Evolutionary conservation across 2,888 invertebrate genomes (phyloP), one percentile per base, ranked within the genome.

Genomic region (Xanthia togata): DNA sequence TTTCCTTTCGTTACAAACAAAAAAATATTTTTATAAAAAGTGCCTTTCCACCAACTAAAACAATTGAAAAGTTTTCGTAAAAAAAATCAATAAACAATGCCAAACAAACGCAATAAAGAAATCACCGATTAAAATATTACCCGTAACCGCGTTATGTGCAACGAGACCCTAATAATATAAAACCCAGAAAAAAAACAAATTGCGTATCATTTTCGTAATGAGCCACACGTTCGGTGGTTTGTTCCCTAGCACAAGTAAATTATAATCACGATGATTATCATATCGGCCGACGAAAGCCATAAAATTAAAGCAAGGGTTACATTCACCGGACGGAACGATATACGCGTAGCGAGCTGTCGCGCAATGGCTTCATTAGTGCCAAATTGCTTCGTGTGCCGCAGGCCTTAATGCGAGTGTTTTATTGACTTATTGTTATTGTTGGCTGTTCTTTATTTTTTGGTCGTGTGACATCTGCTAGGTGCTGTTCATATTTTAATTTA

Each of bases 291-390:
- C 88, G 88, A 92, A 90, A 87, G 87, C 88, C 89, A 90, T 93
- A 92, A 92, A 92, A 90, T 90, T 89, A 90, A 90, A 82, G 90
- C 85, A 91, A 91, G 93, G 93, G 93, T 91, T 91, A 90, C 84
- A 90, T 79, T 85, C 92, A 92, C 82, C 89, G 90, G 90, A 91
- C 88, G 92, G 90, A 91, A 91, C 91, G 92, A 90, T 91, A 89
- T 59, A 72, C 70, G 35, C 69, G 55, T 59, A 74, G 47, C 69
- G 50, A 85, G 86, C 86, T 86, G 89, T 83, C 85, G 88, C 90
- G 90, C 89, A 90, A 93, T 93, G 88, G 90, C 93, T 93, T 93
- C 92, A 93, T 93, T 93, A 93, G 88, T 84, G 82, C 87, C 87
- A 91, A 92, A 90, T 91, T 89, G 90, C 85, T 76, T 78, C 76